Evolutionary conservation across 1,140 invertebrate species (phyloP).

Genomic region (Drosophila bocki): DNA sequence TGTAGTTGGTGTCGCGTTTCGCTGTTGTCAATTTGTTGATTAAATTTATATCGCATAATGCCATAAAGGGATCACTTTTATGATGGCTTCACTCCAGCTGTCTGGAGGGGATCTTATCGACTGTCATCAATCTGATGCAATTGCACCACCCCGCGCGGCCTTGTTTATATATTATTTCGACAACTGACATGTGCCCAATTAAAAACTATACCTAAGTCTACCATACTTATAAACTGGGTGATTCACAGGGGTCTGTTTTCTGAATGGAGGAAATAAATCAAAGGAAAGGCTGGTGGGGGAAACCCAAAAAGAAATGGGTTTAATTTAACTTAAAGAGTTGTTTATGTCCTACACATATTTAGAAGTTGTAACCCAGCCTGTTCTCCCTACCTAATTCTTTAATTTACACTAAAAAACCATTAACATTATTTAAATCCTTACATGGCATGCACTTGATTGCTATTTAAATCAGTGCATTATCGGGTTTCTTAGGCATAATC

Average conservation of each 20-base stretch:
- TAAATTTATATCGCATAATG: slow-evolving; percentile 51
- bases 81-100: slow-evolving; percentile 50
- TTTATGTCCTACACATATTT: no score
- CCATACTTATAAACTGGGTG: slow-evolving; percentile 12
- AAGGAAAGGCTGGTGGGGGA: slow-evolving; percentile 5
- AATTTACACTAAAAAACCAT: slow-evolving; percentile 8
- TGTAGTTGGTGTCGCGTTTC: not conserved
- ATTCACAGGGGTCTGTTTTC: slow-evolving; percentile 2
- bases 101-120: slow-evolving; percentile 28
- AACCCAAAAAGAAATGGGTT: not conserved
- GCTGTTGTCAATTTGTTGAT: slow-evolving; percentile 45
- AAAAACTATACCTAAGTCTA: slow-evolving; percentile 47
- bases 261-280: slow-evolving; percentile 7
- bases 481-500: slow-evolving; percentile 6
- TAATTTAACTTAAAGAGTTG: no score
- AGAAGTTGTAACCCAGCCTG: no score
- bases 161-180: slow-evolving; percentile 24
- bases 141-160: slow-evolving; percentile 4
- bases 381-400: not conserved
- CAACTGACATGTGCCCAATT: slow-evolving; percentile 53
- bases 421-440: slow-evolving; percentile 2
- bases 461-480: slow-evolving; percentile 7
- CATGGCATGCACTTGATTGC: slow-evolving; percentile 18
- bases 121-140: slow-evolving; percentile 47
- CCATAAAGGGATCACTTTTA: slow-evolving; percentile 49